Base-by-base conservation (phyloP, 2,888 invertebrate species). In the Hirtodrosophila cameraria region DNA sequence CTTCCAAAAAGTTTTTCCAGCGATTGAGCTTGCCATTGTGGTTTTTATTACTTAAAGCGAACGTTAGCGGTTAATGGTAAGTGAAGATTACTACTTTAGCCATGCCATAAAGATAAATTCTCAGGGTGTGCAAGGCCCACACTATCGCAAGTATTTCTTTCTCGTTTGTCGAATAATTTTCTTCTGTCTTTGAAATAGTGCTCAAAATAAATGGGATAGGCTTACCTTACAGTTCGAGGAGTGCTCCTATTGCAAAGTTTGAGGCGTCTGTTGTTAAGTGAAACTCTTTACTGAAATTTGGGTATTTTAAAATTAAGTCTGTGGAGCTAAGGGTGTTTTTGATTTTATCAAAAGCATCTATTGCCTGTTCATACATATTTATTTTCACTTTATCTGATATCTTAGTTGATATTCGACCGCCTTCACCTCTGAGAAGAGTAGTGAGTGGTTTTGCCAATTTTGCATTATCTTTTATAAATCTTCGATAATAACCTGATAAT, bases 11-110 rank as follows among this genome's bases (percentile, higher is more conserved):
- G 4, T 27, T 46, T 39, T 62, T 63, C 61, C 68, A 66, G 2
- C 68, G 35, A 20, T 68, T 71, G 13, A 72, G 58, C 20, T 73
- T 72, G 0, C 11, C 42, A n/a, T 57, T 49, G n/a, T 57, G 48
- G 13, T 57, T 49, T 12, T 49, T 57, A 12, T 30, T 20, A 9
- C 54, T 62, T 25, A 55, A 3, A 0, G 36, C 53, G 16, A 50
- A 59, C 1, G 39, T 53, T 0, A 60, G 35, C 1, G 41, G 49
- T 35, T 64, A 54, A 7, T 63, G 64, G 20, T 71, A 50, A 1
- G 70, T 69, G 23, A 30, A 53, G 11, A 67, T 74, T 27, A 18
- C 18, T 3, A 18, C 18, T 4, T 18, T 18, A 4, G 18, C 18
- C 4, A 2, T 18, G 4, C 18, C 18, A 4, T 18, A 18, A 3